Conservation (phyloP, 2,113 vertebrate genomes). For the Cisticola juncidis region DNA sequence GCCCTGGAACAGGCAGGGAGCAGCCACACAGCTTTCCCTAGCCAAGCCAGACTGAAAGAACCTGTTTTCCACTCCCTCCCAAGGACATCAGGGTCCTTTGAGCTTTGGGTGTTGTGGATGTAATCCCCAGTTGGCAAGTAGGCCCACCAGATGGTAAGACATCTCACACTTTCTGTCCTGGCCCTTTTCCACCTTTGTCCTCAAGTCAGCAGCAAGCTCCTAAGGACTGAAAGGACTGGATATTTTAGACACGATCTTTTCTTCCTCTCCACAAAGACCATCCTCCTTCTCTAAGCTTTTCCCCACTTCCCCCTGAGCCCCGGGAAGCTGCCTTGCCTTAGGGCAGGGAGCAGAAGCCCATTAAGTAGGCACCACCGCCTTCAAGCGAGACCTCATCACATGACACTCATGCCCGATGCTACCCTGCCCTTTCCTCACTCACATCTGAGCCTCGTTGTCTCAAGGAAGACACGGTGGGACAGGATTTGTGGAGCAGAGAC, state of each 20-base stretch:
- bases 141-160: neutral
- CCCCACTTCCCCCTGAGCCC: accelerated
- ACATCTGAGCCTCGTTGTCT: neutral
- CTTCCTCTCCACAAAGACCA: neutral
- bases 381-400: neutral
- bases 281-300: neutral
- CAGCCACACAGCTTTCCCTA: neutral
- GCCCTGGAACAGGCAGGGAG: neutral
- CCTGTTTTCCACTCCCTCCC: neutral
- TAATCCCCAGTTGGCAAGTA: neutral
- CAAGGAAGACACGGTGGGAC: neutral
- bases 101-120: neutral
- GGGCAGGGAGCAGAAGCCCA: neutral
- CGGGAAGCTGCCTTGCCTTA: neutral
- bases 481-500: neutral
- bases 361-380: neutral
- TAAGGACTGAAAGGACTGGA: neutral
- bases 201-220: neutral
- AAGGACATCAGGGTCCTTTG: neutral
- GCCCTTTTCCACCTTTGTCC: neutral
- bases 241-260: neutral
- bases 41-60: neutral
- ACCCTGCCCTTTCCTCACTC: neutral
- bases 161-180: neutral
- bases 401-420: accelerated